phyloP scores from a whole-genome alignment of 1,140 invertebrate species.

The Leptopilina boulardi region DNA sequence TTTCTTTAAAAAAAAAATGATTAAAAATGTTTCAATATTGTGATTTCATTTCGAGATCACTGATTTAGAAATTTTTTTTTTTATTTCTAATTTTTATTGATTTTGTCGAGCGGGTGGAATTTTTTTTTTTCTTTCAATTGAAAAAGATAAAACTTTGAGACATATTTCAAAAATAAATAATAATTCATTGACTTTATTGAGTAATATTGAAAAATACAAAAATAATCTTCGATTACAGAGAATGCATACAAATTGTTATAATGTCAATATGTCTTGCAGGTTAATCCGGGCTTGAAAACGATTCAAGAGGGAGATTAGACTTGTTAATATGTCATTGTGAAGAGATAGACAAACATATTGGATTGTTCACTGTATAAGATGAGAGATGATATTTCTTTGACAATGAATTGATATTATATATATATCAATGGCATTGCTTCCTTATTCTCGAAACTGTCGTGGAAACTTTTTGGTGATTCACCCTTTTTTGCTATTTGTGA shows the following conservation, averaged over 20 bases:
- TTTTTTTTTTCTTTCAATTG: too few species aligned
- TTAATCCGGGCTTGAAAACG: neutral
- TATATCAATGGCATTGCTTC: constrained; percentile 41
- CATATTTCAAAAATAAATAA: neutral
- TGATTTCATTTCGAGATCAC: too few species aligned
- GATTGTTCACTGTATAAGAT: neutral
- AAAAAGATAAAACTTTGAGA: neutral
- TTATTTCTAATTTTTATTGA: too few species aligned
- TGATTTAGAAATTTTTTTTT: too few species aligned
- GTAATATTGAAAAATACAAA: neutral
- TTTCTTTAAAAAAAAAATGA: neutral
- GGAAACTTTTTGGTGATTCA: constrained; percentile 72
- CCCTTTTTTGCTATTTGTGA: constrained; percentile 50
- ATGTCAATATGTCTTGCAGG: neutral
- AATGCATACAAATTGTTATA: constrained; percentile 11
- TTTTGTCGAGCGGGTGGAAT: too few species aligned
- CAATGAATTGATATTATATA: constrained; percentile 42
- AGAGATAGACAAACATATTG: neutral
- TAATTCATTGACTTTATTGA: neutral
- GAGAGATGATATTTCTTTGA: neutral
- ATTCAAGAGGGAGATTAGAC: neutral
- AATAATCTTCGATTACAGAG: constrained; percentile 5
- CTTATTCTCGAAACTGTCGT: constrained; percentile 46
- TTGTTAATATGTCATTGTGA: constrained; percentile 12
- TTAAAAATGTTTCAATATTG: neutral